phyloP scores from a whole-genome alignment of 2,797 vertebrate genomes.

The Eulemur coronatus region DNA sequence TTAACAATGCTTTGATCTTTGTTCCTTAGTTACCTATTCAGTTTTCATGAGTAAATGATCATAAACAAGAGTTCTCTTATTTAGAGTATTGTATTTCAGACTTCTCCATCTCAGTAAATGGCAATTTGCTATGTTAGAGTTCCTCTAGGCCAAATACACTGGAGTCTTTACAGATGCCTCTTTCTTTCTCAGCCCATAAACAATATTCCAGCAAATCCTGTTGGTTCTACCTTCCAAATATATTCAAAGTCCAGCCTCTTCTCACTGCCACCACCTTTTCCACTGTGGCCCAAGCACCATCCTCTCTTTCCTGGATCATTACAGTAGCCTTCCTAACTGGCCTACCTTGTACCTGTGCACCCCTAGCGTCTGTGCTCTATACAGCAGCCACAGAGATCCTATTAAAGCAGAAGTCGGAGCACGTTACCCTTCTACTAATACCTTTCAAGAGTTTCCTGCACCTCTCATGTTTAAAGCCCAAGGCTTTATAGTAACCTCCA shows the following conservation, averaged over 20 bases:
- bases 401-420: background rate
- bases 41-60: conserved; percentile 34
- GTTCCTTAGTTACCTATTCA: conserved; percentile 46
- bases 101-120: background rate
- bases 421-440: background rate
- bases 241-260: background rate
- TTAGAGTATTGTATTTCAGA: conserved; percentile 17
- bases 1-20: conserved; percentile 40
- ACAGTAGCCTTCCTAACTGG: background rate
- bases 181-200: background rate
- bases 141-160: background rate
- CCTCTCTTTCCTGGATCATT: background rate
- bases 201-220: background rate
- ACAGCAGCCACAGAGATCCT: background rate
- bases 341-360: rapidly evolving
- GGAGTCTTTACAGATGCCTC: background rate
- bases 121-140: background rate
- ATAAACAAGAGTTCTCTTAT: conserved; percentile 14
- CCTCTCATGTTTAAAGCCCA: background rate
- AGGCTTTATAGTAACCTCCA: background rate
- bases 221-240: background rate
- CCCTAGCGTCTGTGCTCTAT: background rate
- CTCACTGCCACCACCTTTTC: background rate
- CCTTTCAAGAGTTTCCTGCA: background rate
- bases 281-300: no score